Evolutionary conservation across 2,113 vertebrate genomes (phyloP).

Genomic region (Lutjanus erythropterus): DNA sequence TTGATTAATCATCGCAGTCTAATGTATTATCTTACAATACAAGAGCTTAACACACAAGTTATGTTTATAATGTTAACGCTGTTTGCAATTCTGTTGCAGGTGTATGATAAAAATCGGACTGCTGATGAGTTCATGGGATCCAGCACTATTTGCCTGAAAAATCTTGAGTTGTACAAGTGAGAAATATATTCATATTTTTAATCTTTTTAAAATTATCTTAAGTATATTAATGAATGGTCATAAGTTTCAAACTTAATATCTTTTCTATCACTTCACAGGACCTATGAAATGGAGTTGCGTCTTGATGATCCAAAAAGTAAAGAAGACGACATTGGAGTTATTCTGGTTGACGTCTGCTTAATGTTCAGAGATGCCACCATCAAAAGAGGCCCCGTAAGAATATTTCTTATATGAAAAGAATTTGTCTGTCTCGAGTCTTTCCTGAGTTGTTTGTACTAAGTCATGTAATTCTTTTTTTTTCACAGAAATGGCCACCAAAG

Average conservation of each 20-base stretch:
- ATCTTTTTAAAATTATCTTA: neutral
- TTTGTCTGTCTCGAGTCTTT: neutral
- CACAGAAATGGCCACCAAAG: constrained; percentile 75
- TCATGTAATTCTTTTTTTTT: constrained; percentile 23
- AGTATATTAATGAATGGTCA: neutral
- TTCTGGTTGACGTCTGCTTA: constrained; percentile 89
- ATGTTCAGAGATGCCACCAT: constrained; percentile 90
- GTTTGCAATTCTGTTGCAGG: constrained; percentile 77
- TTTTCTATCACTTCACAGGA: constrained; percentile 77
- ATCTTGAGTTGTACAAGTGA: constrained; percentile 93
- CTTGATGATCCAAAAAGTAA: constrained; percentile 93
- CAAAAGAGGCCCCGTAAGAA: constrained; percentile 87
- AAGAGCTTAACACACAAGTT: neutral
- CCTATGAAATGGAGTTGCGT: constrained; percentile 86
- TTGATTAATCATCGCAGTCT: too few relatives aligned
- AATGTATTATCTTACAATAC: neutral
- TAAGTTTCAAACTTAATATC: neutral
- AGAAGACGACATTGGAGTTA: constrained; percentile 94
- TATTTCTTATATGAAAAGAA: constrained; percentile 1
- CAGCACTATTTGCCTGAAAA: constrained; percentile 81
- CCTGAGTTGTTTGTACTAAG: constrained; percentile 25
- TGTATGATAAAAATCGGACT: constrained; percentile 95
- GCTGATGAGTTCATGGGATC: constrained; percentile 97
- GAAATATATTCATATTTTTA: neutral
- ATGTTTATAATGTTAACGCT: neutral